Evolutionary conservation across 2,888 invertebrate species (phyloP), one percentile per base, ranked within the genome.

Genomic region (Xestobium rufovillosum): DNA sequence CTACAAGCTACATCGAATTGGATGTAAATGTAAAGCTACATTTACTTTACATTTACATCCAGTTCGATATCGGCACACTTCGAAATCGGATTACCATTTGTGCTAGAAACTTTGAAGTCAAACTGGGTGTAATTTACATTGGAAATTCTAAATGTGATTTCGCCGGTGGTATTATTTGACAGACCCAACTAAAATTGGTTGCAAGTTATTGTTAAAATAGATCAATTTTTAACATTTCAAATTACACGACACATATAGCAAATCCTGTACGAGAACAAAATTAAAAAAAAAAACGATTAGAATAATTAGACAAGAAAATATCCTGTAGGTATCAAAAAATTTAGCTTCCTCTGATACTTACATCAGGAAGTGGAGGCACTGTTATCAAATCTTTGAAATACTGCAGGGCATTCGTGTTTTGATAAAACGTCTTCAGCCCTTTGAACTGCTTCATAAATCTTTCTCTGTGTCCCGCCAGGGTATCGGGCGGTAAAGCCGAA

Each of bases 361-460:
- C 84, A 63, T 90, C 83, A 2, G 97, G 96, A 55, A 98, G 69
- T 25, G 83, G 76, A 2, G 97, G 96, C 49, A 97, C 83, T 35
- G 88, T 86, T 42, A 98, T 89, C 30, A 98, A 74, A 63, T 91
- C 89, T 58, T 92, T 88, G 68, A 97, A 98, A 71, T 98, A 99
- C 66, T 98, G 98, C 50, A 97, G 74, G 51, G 86, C 92, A 56
- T 86, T 83, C 8, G 94, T 87, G 59, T 83, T 89, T 56, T 86
- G 82, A 66, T 97, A 98, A 70, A 98, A 98, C 47, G 80, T 76
- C 61, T 90, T 88, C 41, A 97, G 70, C 57, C 81, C 81, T 53
- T 77, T 78, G 66, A 95, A 97, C 57, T 94, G 87, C 56, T 86
- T 83, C 26, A 84, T 71, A 67, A 98, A 98, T 44, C 97, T 76